Percentiles rank a stretch among this genome's conserved stretches.
These are phyloP conservation scores for Villa cingulata DNA, from an alignment of 2,888 invertebrate genomes.

Conservation along the genomic window DNA sequence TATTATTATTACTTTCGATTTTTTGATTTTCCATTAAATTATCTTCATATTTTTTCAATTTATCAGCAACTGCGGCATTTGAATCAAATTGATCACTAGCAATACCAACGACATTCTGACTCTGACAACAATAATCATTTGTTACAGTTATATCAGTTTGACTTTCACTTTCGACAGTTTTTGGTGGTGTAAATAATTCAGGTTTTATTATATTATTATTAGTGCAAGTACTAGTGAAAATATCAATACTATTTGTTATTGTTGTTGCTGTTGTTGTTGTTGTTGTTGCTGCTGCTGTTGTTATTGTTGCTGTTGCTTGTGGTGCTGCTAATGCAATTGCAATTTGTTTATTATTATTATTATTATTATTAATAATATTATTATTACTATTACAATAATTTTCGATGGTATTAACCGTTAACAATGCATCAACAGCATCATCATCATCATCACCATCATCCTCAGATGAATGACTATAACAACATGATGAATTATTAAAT, in stretches of 20 bases:
- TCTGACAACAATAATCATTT: not conserved
- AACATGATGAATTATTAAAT: no score
- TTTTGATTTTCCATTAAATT: no score
- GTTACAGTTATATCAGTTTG: slow-evolving; percentile 9
- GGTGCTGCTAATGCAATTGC: not conserved
- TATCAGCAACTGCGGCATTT: no score
- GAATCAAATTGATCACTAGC: not conserved
- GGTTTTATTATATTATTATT: slow-evolving; percentile 2
- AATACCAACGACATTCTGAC: not conserved
- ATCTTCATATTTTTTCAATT: no score
- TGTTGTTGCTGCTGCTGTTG: not conserved
- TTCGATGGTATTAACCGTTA: no score
- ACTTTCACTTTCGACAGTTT: slow-evolving; percentile 14
- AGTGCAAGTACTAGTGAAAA: not conserved
- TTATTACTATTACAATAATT: no score
- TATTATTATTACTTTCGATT: not conserved
- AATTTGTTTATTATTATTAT: no score
- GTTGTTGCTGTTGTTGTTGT: not conserved
- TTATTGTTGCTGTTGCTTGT: not conserved
- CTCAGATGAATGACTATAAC: no score
- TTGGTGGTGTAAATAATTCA: slow-evolving; percentile 5
- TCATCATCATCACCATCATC: no score
- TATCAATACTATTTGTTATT: not conserved
- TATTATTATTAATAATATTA: no score
- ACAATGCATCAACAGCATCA: no score